Percentiles rank a stretch among this genome's conserved stretches.
Evolutionary conservation across 2,888 invertebrate genomes (phyloP).

Genomic region (Abrostola triplasia): DNA sequence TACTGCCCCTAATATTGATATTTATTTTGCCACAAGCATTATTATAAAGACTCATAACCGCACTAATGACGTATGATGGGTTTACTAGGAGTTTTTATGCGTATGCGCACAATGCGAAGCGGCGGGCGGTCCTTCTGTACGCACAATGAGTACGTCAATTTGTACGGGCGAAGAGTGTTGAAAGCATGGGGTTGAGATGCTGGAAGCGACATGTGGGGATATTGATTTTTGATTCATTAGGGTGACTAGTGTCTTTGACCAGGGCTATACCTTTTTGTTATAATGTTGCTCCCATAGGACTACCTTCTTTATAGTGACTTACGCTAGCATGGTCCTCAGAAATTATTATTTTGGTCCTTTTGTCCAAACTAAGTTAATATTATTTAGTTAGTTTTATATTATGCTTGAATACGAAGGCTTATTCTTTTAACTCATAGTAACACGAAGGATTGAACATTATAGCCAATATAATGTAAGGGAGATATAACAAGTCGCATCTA

Average conservation of each 20-base stretch:
- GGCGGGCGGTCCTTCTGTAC: slow-evolving; percentile 62
- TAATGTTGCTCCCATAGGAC: not conserved
- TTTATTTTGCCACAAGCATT: slow-evolving; percentile 62
- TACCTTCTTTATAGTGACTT: no score
- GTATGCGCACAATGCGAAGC: slow-evolving; percentile 44
- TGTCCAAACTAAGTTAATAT: no score
- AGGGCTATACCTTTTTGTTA: not conserved
- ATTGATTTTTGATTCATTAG: slow-evolving; percentile 23
- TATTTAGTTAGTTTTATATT: no score
- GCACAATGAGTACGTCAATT: slow-evolving; percentile 60
- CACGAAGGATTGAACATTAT: no score
- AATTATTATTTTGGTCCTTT: no score
- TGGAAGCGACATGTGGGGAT: slow-evolving; percentile 38
- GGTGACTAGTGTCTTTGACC: slow-evolving; percentile 1
- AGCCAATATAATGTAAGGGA: not conserved
- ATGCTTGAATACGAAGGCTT: no score
- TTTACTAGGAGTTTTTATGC: slow-evolving; percentile 46
- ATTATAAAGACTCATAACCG: slow-evolving; percentile 62
- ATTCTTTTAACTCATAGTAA: no score
- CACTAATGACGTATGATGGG: slow-evolving; percentile 60
- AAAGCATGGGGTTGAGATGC: slow-evolving; percentile 21
- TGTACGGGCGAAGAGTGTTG: slow-evolving; percentile 38
- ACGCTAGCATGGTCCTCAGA: no score
- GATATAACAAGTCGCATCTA: slow-evolving; percentile 4
- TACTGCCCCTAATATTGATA: slow-evolving; percentile 60